Evolutionary conservation across 2,113 vertebrate genomes (phyloP).

Genomic region (Edolisoma coerulescens): DNA sequence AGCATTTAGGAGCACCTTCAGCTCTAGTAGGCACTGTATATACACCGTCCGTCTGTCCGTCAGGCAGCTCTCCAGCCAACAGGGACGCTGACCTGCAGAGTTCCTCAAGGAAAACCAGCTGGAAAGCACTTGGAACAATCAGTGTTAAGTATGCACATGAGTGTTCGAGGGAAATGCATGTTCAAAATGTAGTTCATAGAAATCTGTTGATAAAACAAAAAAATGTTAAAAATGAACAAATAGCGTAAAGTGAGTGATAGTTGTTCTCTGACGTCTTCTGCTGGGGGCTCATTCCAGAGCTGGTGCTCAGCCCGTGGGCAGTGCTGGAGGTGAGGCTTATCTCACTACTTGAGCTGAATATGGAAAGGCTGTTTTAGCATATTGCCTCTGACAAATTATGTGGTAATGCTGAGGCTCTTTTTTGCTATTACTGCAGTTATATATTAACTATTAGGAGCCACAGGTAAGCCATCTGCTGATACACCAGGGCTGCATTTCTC

Average conservation of each 20-base stretch:
- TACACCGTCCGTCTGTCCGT: accelerated
- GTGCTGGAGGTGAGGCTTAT: slow-evolving; percentile 28
- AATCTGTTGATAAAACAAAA: slow-evolving; percentile 40
- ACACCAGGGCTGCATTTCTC: neutral
- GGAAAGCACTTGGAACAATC: slow-evolving; percentile 16
- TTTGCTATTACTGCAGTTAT: slow-evolving; percentile 30
- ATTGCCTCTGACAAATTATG: slow-evolving; percentile 30
- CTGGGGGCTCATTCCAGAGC: slow-evolving; percentile 27
- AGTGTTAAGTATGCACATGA: neutral
- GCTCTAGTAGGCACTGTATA: neutral
- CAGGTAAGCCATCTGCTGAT: slow-evolving; percentile 42
- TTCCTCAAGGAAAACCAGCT: neutral
- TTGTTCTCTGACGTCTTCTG: slow-evolving; percentile 1
- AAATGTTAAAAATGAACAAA: slow-evolving; percentile 29
- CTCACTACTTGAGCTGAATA: slow-evolving; percentile 29
- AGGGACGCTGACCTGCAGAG: neutral
- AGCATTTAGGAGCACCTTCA: neutral
- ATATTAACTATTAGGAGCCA: slow-evolving; percentile 51
- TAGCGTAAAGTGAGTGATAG: neutral
- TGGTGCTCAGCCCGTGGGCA: slow-evolving; percentile 7
- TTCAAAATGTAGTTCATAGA: slow-evolving; percentile 25
- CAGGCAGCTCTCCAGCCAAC: neutral
- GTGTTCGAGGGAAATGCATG: neutral
- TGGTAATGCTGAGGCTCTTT: slow-evolving; percentile 15
- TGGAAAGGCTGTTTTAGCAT: slow-evolving; percentile 18